phyloP scores from a whole-genome alignment of 2,113 vertebrate genomes.

The Pedetes capensis region DNA sequence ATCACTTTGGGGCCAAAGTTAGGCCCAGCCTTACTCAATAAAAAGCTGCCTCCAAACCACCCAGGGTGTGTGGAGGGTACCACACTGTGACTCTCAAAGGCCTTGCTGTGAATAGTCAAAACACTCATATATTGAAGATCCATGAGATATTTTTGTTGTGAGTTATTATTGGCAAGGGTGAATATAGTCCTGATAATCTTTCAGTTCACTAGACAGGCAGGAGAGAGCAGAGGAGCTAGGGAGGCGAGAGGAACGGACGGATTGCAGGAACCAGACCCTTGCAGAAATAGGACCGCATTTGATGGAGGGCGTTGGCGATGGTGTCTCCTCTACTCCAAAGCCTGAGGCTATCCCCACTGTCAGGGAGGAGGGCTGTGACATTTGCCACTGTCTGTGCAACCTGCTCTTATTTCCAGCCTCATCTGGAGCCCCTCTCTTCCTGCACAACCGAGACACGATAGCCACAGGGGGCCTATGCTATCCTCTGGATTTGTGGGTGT shows the following conservation, averaged over 20 bases:
- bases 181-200: slow-evolving; percentile 53
- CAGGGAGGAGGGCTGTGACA: background rate
- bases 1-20: slow-evolving; percentile 20
- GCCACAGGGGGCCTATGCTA: background rate
- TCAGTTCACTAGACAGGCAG: slow-evolving; percentile 53
- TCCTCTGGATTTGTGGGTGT: too few species aligned
- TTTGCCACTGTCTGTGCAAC: background rate
- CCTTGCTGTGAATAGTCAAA: slow-evolving; percentile 52
- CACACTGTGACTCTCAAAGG: background rate
- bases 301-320: slow-evolving; percentile 63
- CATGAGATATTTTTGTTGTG: slow-evolving; percentile 52
- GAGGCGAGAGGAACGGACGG: slow-evolving; percentile 61
- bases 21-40: slow-evolving; percentile 48
- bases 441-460: rapidly evolving
- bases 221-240: slow-evolving; percentile 1
- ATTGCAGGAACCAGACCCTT: slow-evolving; percentile 50
- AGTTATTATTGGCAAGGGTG: slow-evolving; percentile 61
- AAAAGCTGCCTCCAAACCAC: slow-evolving; percentile 4
- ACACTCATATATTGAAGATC: slow-evolving; percentile 41
- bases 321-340: background rate
- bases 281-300: slow-evolving; percentile 1
- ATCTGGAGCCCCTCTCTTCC: background rate
- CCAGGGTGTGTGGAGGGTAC: background rate
- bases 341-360: background rate
- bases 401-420: background rate